phyloP scores from a whole-genome alignment of 2,797 vertebrate genomes.

The Lepus oiostolus region DNA sequence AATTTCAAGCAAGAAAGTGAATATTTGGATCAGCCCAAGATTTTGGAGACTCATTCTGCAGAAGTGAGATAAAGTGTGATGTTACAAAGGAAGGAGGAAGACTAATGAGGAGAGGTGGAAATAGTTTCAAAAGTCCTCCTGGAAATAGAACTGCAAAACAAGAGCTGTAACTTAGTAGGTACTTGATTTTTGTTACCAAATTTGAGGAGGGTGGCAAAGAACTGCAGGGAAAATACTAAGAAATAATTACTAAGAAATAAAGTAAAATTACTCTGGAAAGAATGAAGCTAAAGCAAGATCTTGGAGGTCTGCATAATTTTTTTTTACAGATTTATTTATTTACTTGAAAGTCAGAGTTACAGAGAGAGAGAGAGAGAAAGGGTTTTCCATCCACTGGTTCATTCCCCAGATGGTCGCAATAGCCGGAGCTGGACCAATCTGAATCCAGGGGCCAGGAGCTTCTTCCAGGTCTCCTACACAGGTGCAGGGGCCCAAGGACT shows the following conservation, averaged over 20 bases:
- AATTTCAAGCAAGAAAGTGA: not conserved
- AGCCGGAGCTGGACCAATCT: no score
- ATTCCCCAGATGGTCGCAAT: no score
- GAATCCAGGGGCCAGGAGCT: no score
- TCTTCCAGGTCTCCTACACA: no score
- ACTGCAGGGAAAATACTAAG: not conserved
- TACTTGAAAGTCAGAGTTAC: no score
- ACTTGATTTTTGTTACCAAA: not conserved
- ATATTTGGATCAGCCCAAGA: not conserved
- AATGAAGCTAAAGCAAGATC: not conserved
- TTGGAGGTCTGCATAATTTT: not conserved
- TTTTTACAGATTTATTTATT: no score
- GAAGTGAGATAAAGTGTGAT: not conserved
- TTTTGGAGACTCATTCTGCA: not conserved
- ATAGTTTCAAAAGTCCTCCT: not conserved
- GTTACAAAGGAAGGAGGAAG: not conserved
- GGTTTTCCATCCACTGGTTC: no score
- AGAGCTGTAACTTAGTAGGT: not conserved
- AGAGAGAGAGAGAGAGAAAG: no score
- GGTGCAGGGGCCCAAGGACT: no score
- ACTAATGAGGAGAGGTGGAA: not conserved
- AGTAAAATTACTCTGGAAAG: not conserved
- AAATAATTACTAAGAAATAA: not conserved
- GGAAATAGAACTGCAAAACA: not conserved
- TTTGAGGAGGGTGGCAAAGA: not conserved